phyloP scores from a whole-genome alignment of 2,113 vertebrate genomes.

The Talpa occidentalis region DNA sequence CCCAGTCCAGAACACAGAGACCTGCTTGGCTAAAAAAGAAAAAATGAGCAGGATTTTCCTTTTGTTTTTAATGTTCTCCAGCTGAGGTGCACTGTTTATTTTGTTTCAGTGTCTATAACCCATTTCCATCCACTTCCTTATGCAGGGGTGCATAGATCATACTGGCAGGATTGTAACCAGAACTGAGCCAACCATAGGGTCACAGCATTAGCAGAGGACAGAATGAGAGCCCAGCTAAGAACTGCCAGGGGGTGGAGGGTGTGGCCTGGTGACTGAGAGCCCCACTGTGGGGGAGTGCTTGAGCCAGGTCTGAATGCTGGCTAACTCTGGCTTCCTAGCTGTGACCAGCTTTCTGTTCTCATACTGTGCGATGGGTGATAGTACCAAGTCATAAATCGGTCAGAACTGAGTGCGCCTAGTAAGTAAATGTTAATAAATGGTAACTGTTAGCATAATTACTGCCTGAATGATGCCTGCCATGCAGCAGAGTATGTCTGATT shows the following conservation, averaged over 20 bases:
- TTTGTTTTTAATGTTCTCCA: neutral
- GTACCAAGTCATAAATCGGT: neutral
- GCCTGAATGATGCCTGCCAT: neutral
- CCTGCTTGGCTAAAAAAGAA: neutral
- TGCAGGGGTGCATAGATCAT: neutral
- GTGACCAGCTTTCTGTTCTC: neutral
- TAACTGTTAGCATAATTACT: neutral
- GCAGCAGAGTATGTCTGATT: neutral
- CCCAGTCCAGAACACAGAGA: neutral
- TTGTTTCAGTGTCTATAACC: neutral
- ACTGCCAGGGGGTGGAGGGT: rapidly evolving
- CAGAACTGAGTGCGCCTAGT: neutral
- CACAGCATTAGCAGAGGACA: neutral
- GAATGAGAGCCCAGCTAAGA: neutral
- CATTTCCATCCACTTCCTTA: neutral
- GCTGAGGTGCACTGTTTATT: neutral
- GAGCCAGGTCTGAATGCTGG: neutral
- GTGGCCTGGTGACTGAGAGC: neutral
- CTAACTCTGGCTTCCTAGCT: neutral
- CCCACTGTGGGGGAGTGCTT: rapidly evolving
- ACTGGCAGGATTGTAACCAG: neutral
- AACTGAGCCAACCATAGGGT: neutral
- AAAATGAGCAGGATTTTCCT: neutral
- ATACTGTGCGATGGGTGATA: neutral
- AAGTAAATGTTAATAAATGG: neutral